Base-by-base conservation (phyloP, 1,140 invertebrate genomes). In the Ctenoplectra terminalis region DNA sequence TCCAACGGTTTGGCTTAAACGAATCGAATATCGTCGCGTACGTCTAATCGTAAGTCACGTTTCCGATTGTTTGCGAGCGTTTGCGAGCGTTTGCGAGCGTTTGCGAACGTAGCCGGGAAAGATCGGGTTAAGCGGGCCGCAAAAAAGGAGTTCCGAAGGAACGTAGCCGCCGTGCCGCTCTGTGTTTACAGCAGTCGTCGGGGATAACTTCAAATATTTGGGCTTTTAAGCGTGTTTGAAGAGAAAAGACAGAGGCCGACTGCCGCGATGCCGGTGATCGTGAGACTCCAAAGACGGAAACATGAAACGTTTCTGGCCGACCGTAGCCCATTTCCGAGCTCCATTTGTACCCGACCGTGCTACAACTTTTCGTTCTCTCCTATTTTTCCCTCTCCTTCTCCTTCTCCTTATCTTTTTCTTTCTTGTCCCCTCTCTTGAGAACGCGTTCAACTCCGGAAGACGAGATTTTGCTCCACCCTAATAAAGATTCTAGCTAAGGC, bases 161-260 rank as follows among this genome's bases (percentile, higher is more conserved):
- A 75, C 52, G 50, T 54, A 56, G 50, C 54, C 83, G 64, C 64
- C 64, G 71, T 40, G 54, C 37, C 40, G 58, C n/a, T n/a, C n/a
- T n/a, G 13, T 90, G 89, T 92, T 92, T 91, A 89, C 89, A 84
- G 83, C 86, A 87, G 88, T 89, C 83, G 71, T 34, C 77, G 63
- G 74, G 73, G 84, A 88, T 89, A 87, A 71, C 80, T 74, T 90
- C 91, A 92, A 93, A 93, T 92, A 92, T 92, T 92, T 92, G 91
- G 85, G 75, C 90, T 93, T 92, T 93, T 92, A 93, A 87, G 82
- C 79, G 79, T 90, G 86, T 91, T 91, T 91, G 90, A 69, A 82
- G 79, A 89, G 82, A 73, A 76, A 87, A 84, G 86, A 87, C 86
- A 87, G 79, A 88, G 79, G 72, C 83, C 78, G 87, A 66, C 80